These are phyloP conservation scores for Rotaria macrura DNA, from an alignment of 2,888 invertebrate species.

Conservation along the genomic window DNA sequence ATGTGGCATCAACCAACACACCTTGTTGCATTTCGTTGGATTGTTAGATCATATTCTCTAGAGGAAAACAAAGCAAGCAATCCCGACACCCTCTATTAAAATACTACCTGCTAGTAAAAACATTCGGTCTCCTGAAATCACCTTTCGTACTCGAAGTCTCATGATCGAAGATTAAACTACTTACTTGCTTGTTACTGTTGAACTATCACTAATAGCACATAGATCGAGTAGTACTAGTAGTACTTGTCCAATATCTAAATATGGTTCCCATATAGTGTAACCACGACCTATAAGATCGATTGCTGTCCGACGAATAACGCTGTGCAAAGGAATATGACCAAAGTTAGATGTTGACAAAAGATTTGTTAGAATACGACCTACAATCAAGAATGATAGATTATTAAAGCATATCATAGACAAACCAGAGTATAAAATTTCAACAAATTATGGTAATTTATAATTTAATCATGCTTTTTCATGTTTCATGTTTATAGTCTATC, in stretches of 20 bases:
- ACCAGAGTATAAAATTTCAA: too few species aligned
- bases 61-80: constrained; percentile 8
- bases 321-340: constrained; percentile 49
- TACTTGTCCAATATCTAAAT: constrained; percentile 79
- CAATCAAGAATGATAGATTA: not conserved
- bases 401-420: too few species aligned
- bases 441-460: too few species aligned
- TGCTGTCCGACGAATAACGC: constrained; percentile 69
- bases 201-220: constrained; percentile 46
- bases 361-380: constrained; percentile 5
- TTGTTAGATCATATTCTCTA: constrained; percentile 23
- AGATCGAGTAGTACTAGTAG: constrained; percentile 65
- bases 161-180: not conserved
- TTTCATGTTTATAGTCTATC: too few species aligned
- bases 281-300: constrained; percentile 92
- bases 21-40: constrained; percentile 71
- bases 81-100: not conserved
- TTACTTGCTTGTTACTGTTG: constrained; percentile 45
- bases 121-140: not conserved
- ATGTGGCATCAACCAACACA: not conserved
- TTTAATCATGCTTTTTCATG: too few species aligned
- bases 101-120: constrained; percentile 17
- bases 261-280: constrained; percentile 97
- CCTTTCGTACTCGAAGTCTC: not conserved
- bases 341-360: not conserved